Conservation (phyloP, 2,113 vertebrate species). For the Labeo catla region DNA sequence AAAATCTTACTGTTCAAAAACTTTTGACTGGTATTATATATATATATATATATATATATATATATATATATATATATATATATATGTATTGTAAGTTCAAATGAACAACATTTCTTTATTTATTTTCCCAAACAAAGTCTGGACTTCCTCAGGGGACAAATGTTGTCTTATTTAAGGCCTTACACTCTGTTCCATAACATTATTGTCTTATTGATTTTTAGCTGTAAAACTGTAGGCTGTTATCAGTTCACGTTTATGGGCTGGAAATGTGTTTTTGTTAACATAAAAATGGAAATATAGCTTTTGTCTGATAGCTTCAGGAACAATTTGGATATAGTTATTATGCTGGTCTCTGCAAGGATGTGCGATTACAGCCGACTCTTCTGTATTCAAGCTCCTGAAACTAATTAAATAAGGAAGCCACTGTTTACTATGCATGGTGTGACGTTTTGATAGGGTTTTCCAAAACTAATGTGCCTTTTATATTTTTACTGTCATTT, state of each 20-base stretch:
- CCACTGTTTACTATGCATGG: conserved; percentile 9
- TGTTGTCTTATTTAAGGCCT: not conserved
- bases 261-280: not conserved
- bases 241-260: not conserved
- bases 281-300: conserved; percentile 12
- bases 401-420: not conserved
- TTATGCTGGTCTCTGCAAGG: not conserved
- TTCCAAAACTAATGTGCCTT: conserved; percentile 21
- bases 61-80: no score
- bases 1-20: no score
- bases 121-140: not conserved
- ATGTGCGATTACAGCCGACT: not conserved
- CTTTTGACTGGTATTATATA: no score
- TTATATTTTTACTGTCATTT: not conserved
- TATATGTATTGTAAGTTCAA: not conserved
- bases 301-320: conserved; percentile 15
- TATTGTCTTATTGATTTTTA: conserved; percentile 3
- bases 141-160: not conserved
- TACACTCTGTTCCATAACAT: not conserved
- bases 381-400: not conserved
- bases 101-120: not conserved
- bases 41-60: no score
- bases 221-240: not conserved
- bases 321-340: conserved; percentile 2
- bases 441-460: not conserved